Evolutionary conservation across 2,888 invertebrate species (phyloP).

Genomic region (Leuctra nigra): DNA sequence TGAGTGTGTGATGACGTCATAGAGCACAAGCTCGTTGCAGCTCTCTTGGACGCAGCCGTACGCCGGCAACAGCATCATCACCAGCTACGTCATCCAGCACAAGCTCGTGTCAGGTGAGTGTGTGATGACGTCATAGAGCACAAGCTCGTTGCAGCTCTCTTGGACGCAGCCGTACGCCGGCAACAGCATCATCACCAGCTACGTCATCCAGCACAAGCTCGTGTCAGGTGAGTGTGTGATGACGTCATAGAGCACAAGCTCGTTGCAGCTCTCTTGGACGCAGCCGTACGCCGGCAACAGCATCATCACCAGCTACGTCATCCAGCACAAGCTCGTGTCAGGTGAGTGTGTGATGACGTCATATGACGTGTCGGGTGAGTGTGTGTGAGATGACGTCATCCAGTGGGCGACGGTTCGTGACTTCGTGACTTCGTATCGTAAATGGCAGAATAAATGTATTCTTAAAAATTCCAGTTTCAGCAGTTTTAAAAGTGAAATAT

Average conservation of each 20-base stretch:
- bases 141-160: constrained; percentile 74
- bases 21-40: constrained; percentile 73
- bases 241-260: too few species aligned
- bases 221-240: constrained; percentile 60
- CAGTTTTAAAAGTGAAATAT: too few species aligned
- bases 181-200: constrained; percentile 81
- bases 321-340: constrained; percentile 81
- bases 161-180: constrained; percentile 89
- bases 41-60: constrained; percentile 87
- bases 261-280: constrained; percentile 82
- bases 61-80: constrained; percentile 82
- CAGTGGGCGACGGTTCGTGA: too few species aligned
- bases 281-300: constrained; percentile 47
- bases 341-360: too few species aligned
- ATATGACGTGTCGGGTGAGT: too few species aligned
- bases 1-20: too few species aligned
- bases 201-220: constrained; percentile 83
- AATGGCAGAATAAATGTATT: too few species aligned
- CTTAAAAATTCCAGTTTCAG: too few species aligned
- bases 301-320: constrained; percentile 42
- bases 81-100: constrained; percentile 82
- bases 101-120: constrained; percentile 70
- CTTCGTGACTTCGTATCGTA: too few species aligned
- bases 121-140: too few species aligned
- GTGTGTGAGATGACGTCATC: too few species aligned